Evolutionary conservation across 1,140 invertebrate genomes (phyloP).

Genomic region (Eriocheir sinensis): DNA sequence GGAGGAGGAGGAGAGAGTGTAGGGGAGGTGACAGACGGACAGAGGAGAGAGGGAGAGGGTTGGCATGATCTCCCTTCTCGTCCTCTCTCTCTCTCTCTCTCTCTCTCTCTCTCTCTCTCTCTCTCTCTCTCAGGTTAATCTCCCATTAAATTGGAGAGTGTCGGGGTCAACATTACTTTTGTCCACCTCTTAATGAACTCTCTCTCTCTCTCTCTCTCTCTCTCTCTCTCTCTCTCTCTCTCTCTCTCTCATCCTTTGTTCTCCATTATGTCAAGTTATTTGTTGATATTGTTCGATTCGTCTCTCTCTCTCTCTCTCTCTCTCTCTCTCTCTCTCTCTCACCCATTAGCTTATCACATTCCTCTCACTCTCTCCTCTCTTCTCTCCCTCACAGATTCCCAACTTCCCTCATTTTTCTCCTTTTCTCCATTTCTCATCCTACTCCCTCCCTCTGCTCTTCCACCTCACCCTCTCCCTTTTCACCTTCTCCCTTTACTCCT

Average conservation of each 20-base stretch:
- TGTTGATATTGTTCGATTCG: not conserved
- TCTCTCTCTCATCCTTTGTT: not conserved
- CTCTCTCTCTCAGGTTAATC: not conserved
- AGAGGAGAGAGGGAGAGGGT: not conserved
- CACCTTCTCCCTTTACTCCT: not conserved
- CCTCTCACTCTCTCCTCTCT: not conserved
- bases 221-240: not conserved
- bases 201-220: not conserved
- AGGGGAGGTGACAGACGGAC: no score
- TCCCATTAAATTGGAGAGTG: conserved; percentile 14
- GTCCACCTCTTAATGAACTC: conserved; percentile 5
- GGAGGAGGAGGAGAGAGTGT: no score
- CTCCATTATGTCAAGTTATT: not conserved
- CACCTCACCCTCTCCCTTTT: no score
- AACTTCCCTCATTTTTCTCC: no score
- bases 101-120: not conserved
- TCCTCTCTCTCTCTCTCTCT: not conserved
- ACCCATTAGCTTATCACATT: not conserved
- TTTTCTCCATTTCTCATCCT: conserved; percentile 4
- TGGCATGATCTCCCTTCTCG: no score
- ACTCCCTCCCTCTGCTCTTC: not conserved
- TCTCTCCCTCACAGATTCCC: no score
- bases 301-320: not conserved
- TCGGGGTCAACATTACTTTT: conserved; percentile 23
- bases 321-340: conserved; percentile 21